Conservation (phyloP, 2,888 invertebrate species). For the Sarcophaga caerulescens region DNA sequence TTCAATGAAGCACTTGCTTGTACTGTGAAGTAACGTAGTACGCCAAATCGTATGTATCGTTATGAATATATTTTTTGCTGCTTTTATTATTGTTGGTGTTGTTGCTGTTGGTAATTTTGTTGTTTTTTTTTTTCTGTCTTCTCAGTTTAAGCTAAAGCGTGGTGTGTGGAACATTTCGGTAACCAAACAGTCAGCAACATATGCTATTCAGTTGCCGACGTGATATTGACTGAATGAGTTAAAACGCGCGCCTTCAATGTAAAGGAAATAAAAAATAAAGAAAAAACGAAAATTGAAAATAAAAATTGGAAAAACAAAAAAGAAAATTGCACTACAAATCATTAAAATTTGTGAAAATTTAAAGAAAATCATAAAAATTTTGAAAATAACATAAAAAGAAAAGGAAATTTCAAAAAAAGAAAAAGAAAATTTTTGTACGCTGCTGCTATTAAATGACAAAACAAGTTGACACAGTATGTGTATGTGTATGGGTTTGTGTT, state of each 20-base stretch:
- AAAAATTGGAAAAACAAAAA: background rate
- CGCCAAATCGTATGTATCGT: constrained; percentile 36
- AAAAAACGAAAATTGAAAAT: constrained; percentile 9
- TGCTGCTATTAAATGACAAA: background rate
- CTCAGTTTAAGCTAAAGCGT: constrained; percentile 60
- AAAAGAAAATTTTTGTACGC: background rate
- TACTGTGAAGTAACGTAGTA: constrained; percentile 53
- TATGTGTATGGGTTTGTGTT: constrained; percentile 5
- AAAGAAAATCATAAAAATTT: constrained; percentile 1
- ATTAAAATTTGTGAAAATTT: background rate
- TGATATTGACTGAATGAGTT: constrained; percentile 79
- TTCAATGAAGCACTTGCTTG: constrained; percentile 54
- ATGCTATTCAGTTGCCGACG: constrained; percentile 78
- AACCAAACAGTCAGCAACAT: constrained; percentile 48
- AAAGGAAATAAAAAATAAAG: constrained; percentile 23
- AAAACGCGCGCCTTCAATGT: constrained; percentile 72
- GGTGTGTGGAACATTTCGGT: constrained; percentile 61
- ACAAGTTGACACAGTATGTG: background rate
- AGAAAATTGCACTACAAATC: background rate
- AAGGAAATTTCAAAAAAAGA: background rate
- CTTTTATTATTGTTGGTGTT: background rate
- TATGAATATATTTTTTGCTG: constrained; percentile 47
- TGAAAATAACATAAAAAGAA: background rate
- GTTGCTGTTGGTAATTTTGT: constrained; percentile 19
- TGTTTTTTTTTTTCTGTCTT: constrained; percentile 37